Evolutionary conservation across 2,888 invertebrate genomes (phyloP), one percentile per base, ranked within the genome.

Genomic region (Lithophane leautieri): DNA sequence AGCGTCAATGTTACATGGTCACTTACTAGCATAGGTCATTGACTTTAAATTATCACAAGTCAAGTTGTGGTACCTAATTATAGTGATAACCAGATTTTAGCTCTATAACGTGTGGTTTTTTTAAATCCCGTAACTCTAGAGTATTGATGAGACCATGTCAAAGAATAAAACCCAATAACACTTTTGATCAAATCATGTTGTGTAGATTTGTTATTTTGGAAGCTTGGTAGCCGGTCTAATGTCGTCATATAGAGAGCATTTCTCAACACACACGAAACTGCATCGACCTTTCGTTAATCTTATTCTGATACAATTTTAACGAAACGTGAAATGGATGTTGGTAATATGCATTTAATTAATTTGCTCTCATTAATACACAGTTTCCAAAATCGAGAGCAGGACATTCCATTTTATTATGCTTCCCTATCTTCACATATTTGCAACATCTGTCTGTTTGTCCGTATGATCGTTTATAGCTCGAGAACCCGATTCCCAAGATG

Each of bases 291-390:
- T 56, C 14, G 14, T 8, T 19, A n/a, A 61, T 25, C 22, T 56
- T 25, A 65, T 28, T 76, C 25, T 54, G 63, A 60, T 76, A 60
- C 34, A 60, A 58, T 60, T 63, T 66, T 40, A 6, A 44, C 56
- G 58, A 52, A 74, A 65, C 34, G 34, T 47, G 65, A 65, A 74
- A 47, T 54, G 34, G 58, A 74, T 58, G 42, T 63, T 73, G 8
- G 11, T 58, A 58, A 65, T 25, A 54, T 65, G 52, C 8, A 60
- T 74, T 42, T 52, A n/a, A 78, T 80, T 77, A 73, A 73, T 81
- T 42, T 63, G 50, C 56, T 44, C 47, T 54, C 50, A 73, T 28
- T 77, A 62, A 56, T 80, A 80, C 70, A 25, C 6, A 54, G 42
- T 62, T 28, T 73, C n/a, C 25, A 58, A 54, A n/a, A 63, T 73